These are phyloP conservation scores for Trilocha varians DNA, from an alignment of 2,888 invertebrate genomes.

Conservation along the genomic window DNA sequence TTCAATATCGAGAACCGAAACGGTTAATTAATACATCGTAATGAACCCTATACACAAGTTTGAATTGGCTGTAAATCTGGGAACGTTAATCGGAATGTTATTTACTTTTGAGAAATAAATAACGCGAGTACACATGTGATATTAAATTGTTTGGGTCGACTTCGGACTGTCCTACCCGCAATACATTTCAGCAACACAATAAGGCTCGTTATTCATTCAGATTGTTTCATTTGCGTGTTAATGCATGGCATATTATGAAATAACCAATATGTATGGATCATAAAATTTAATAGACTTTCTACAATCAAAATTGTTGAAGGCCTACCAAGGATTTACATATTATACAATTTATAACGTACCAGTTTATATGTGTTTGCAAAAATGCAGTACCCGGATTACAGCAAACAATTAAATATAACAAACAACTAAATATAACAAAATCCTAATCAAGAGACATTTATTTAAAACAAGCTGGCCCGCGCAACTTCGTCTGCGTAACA, in stretches of 20 bases:
- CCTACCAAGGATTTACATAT: no score
- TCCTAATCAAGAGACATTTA: no score
- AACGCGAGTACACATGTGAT: not conserved
- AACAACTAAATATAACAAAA: no score
- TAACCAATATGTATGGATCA: slow-evolving; percentile 23
- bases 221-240: slow-evolving; percentile 39
- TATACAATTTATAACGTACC: no score
- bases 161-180: slow-evolving; percentile 28
- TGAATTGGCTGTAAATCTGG: no score
- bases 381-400: no score
- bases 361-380: no score
- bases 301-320: slow-evolving; percentile 25
- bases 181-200: slow-evolving; percentile 32
- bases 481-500: no score
- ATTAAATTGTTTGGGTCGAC: no score
- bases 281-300: slow-evolving; percentile 35
- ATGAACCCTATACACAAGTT: not conserved
- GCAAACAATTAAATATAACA: no score
- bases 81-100: not conserved
- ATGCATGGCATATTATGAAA: slow-evolving; percentile 22
- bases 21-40: not conserved
- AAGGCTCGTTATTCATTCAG: slow-evolving; percentile 30
- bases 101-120: not conserved
- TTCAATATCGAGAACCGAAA: not conserved
- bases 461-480: no score